Percentiles rank a stretch among this genome's conserved stretches.
Evolutionary conservation across 2,797 vertebrate genomes (phyloP).

Genomic region (Pantherophis alleghaniensis): DNA sequence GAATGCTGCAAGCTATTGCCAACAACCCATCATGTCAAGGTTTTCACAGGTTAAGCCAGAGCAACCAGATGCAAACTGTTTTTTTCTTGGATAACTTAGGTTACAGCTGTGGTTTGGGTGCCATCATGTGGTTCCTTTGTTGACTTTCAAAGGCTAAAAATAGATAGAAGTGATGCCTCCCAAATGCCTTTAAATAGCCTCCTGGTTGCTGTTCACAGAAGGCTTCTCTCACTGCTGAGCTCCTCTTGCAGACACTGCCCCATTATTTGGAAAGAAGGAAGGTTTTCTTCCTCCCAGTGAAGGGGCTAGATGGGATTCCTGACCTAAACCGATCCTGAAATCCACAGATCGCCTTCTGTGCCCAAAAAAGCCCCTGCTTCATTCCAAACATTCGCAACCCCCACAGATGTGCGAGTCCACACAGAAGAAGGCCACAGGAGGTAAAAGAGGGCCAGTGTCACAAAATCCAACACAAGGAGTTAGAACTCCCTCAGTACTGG

Average conservation of each 20-base stretch:
- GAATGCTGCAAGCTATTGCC: no score
- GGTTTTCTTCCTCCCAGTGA: not conserved
- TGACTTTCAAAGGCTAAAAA: constrained; percentile 14
- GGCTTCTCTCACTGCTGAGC: not conserved
- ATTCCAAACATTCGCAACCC: not conserved
- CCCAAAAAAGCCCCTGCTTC: not conserved
- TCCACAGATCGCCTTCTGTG: not conserved
- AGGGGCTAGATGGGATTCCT: not conserved
- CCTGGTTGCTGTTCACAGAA: not conserved
- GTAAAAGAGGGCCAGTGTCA: not conserved
- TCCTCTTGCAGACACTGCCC: not conserved
- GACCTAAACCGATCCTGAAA: not conserved
- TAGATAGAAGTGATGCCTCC: not conserved
- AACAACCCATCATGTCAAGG: not conserved
- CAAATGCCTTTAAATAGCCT: constrained; percentile 1
- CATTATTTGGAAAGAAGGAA: not conserved
- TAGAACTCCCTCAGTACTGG: not conserved
- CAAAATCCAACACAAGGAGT: not conserved
- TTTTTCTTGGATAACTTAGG: not conserved
- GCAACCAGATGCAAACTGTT: not conserved
- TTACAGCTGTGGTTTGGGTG: constrained; percentile 2
- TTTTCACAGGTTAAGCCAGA: not conserved
- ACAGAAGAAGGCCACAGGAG: not conserved
- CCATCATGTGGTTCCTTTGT: constrained; percentile 12
- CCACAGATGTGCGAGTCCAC: not conserved